These are phyloP conservation scores for Plutomurus gul DNA, from an alignment of 1,140 invertebrate genomes.

Conservation along the genomic window DNA sequence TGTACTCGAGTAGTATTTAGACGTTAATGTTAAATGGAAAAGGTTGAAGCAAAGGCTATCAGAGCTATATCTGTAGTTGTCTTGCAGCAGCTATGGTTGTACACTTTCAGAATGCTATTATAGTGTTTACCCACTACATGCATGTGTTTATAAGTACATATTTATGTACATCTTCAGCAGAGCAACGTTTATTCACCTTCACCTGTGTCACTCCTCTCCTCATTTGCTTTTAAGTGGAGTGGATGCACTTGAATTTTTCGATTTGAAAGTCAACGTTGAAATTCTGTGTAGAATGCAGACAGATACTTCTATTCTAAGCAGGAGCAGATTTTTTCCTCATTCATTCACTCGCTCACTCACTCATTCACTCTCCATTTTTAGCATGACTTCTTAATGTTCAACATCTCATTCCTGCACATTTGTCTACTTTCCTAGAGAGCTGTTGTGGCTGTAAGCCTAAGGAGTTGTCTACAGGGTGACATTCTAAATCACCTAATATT, in stretches of 20 bases:
- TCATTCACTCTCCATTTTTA: background rate
- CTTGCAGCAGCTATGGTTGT: too few species aligned
- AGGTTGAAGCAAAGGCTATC: too few species aligned
- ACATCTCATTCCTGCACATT: background rate
- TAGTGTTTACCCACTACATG: too few species aligned
- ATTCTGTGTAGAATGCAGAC: background rate
- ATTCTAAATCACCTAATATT: too few species aligned
- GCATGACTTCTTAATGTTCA: background rate
- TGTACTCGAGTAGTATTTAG: too few species aligned
- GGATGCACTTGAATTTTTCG: background rate
- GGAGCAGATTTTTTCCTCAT: background rate
- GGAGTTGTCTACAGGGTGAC: too few species aligned
- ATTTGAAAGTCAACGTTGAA: background rate
- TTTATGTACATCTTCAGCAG: too few species aligned
- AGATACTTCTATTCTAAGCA: background rate
- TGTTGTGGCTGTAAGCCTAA: background rate
- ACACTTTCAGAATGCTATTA: too few species aligned
- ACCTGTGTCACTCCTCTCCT: background rate
- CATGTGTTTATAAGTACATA: too few species aligned
- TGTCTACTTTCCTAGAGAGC: background rate
- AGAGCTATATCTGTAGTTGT: too few species aligned
- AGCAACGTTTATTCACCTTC: background rate
- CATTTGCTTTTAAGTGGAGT: background rate
- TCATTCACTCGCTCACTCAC: background rate
- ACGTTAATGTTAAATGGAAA: too few species aligned